Evolutionary conservation across 2,888 invertebrate species (phyloP).

Genomic region (Oasisia sp.): DNA sequence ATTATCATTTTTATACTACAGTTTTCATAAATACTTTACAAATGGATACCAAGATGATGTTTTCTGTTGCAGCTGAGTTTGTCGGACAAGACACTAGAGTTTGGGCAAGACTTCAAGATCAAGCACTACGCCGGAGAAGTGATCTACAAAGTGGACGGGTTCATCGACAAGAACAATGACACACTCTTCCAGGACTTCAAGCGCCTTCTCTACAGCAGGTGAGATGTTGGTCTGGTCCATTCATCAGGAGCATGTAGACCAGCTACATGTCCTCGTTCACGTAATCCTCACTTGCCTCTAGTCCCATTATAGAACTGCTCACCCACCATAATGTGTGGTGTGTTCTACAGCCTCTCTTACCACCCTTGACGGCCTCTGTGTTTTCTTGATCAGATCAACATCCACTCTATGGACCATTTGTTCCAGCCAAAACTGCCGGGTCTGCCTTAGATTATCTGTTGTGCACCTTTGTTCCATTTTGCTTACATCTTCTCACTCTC

Average conservation of each 20-base stretch:
- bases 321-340: too few relatives aligned
- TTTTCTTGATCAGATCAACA: too few relatives aligned
- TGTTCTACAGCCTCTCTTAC: too few relatives aligned
- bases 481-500: too few relatives aligned
- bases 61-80: conserved; percentile 55
- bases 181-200: conserved; percentile 97
- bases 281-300: too few relatives aligned
- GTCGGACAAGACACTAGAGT: conserved; percentile 67
- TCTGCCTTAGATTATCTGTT: too few relatives aligned
- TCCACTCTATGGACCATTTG: too few relatives aligned
- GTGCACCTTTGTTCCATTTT: too few relatives aligned
- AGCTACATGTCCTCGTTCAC: too few relatives aligned
- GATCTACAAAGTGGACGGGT: conserved; percentile 87
- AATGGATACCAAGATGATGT: not conserved
- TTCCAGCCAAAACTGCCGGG: too few relatives aligned
- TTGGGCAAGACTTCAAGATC: conserved; percentile 66
- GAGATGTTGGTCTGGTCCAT: not conserved
- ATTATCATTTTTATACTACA: not conserved
- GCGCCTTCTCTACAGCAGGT: conserved; percentile 82
- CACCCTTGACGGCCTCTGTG: too few relatives aligned
- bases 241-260: not conserved
- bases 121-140: conserved; percentile 98
- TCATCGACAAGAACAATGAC: conserved; percentile 97
- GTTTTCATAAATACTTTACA: not conserved
- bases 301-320: too few relatives aligned